Conservation (phyloP, 2,113 vertebrate genomes). For the Sphyrna mokarran region DNA sequence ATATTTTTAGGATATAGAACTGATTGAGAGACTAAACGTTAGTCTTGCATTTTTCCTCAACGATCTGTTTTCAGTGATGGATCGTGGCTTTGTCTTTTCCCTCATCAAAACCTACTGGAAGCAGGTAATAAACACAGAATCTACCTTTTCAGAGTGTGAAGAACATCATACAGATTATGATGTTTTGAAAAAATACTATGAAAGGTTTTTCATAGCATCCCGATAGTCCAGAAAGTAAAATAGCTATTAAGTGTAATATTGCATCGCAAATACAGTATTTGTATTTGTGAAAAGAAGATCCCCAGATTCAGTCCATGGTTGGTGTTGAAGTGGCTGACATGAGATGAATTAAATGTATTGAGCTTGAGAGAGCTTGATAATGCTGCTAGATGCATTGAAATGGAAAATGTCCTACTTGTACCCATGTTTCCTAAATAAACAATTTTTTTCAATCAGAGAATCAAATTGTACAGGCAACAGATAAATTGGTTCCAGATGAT, state of each 20-base stretch:
- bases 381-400: not conserved
- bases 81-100: conserved; percentile 88
- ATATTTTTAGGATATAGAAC: conserved; percentile 75
- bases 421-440: not conserved
- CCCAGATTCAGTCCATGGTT: not conserved
- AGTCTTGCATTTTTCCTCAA: conserved; percentile 96
- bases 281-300: too few relatives aligned
- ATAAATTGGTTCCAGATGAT: not conserved
- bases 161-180: not conserved
- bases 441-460: not conserved
- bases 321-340: not conserved
- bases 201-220: not conserved
- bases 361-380: not conserved
- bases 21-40: conserved; percentile 91
- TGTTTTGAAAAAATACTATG: not conserved
- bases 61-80: conserved; percentile 93
- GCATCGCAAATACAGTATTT: too few relatives aligned
- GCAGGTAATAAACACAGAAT: conserved; percentile 63
- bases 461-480: not conserved
- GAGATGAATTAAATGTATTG: not conserved
- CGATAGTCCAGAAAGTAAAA: not conserved
- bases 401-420: not conserved
- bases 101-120: conserved; percentile 90
- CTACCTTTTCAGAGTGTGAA: not conserved
- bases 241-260: not conserved